Conservation (phyloP, 2,888 invertebrate species). For the Limnephilus auricula region DNA sequence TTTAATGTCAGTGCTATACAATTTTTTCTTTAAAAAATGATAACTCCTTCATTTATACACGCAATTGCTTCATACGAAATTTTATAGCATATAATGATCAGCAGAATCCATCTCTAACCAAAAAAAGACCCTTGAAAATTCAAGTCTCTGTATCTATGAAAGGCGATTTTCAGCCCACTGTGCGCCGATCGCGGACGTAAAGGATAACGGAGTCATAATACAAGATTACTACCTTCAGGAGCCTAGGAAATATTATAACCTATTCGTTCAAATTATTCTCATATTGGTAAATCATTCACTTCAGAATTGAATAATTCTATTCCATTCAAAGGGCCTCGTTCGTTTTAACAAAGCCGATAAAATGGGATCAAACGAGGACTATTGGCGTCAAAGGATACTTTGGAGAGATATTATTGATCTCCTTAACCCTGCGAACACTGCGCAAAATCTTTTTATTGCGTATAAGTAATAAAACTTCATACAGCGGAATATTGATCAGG, state of each 20-base stretch:
- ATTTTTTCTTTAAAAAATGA: too few species aligned
- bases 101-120: too few species aligned
- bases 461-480: conserved; percentile 44
- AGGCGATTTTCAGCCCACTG: too few species aligned
- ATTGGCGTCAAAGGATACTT: conserved; percentile 29
- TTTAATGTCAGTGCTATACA: too few species aligned
- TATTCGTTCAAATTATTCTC: conserved; percentile 17
- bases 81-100: too few species aligned
- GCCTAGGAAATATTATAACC: neutral
- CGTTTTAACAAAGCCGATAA: conserved; percentile 36
- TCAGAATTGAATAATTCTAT: conserved; percentile 33
- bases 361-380: conserved; percentile 34
- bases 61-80: too few species aligned
- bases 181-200: neutral
- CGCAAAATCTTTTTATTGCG: conserved; percentile 45
- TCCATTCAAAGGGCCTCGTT: conserved; percentile 32
- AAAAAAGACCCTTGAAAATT: too few species aligned
- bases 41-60: too few species aligned
- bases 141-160: too few species aligned
- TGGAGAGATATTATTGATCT: conserved; percentile 45
- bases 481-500: conserved; percentile 41
- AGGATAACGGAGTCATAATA: neutral
- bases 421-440: conserved; percentile 37
- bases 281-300: conserved; percentile 28
- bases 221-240: neutral